Conservation (phyloP, 2,888 invertebrate genomes). For the Campaea margaritaria region DNA sequence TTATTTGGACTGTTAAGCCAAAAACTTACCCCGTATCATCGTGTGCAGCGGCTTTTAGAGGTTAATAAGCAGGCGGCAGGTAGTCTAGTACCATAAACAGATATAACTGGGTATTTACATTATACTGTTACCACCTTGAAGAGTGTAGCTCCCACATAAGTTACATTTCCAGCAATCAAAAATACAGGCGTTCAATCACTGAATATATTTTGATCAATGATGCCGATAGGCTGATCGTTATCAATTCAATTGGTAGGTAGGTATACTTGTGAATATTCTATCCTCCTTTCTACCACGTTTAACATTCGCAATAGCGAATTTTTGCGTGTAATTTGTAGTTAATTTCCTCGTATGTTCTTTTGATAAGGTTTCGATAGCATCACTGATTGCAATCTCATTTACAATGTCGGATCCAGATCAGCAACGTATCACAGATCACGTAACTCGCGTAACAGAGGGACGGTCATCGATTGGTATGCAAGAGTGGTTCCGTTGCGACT, state of each 20-base stretch:
- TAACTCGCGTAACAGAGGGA: no score
- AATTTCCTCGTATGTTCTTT: neutral
- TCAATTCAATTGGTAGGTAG: neutral
- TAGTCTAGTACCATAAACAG: no score
- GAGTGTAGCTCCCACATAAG: no score
- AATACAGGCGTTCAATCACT: neutral
- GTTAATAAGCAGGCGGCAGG: no score
- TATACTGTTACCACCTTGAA: no score
- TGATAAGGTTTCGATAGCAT: constrained; percentile 1
- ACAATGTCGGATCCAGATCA: constrained; percentile 23
- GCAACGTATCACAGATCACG: constrained; percentile 30
- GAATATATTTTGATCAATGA: neutral
- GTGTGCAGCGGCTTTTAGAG: no score
- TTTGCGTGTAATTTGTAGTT: neutral
- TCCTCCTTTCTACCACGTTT: constrained; percentile 8
- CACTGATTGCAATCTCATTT: constrained; percentile 14
- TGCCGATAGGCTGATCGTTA: neutral
- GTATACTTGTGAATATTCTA: neutral
- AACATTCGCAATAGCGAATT: neutral
- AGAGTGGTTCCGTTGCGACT: constrained; percentile 15
- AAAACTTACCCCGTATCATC: no score
- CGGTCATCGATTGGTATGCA: constrained; percentile 34
- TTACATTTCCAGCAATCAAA: no score
- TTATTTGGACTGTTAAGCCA: no score
- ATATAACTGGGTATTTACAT: no score